These are phyloP conservation scores for Drosophila histrio DNA, from an alignment of 2,888 invertebrate species.

Conservation along the genomic window DNA sequence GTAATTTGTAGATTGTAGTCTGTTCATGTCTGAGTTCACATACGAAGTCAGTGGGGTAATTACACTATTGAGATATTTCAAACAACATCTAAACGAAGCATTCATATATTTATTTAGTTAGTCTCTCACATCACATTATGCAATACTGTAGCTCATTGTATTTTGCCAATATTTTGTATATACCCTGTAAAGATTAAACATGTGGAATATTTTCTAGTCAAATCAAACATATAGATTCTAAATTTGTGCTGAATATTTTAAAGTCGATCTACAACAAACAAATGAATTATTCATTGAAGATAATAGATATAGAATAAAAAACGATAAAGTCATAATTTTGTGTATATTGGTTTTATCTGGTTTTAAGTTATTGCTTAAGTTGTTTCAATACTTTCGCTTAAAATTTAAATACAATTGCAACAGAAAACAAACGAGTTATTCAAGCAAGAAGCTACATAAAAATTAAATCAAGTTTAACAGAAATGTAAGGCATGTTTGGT, in stretches of 20 bases:
- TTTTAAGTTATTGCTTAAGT: no score
- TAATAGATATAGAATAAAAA: neutral
- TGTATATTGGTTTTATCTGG: no score
- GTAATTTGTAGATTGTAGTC: constrained; percentile 6
- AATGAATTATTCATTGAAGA: neutral
- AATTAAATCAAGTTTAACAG: neutral
- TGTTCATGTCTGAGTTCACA: constrained; percentile 31
- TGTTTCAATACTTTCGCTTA: no score
- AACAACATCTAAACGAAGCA: constrained; percentile 41
- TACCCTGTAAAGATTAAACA: constrained; percentile 11
- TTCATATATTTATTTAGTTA: constrained; percentile 27
- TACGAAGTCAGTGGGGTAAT: constrained; percentile 35
- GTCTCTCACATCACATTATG: constrained; percentile 7
- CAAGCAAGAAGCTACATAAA: no score
- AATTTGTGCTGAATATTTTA: neutral
- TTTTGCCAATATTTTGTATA: neutral
- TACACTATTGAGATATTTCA: constrained; percentile 69
- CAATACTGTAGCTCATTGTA: neutral
- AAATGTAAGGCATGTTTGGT: neutral
- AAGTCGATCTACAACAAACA: neutral
- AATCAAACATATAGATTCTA: no score
- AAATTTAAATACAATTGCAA: no score
- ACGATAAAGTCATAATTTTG: neutral
- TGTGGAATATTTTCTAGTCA: neutral
- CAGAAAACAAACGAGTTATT: neutral